phyloP scores from a whole-genome alignment of 1,140 invertebrate species.

The Littorina saxatilis region DNA sequence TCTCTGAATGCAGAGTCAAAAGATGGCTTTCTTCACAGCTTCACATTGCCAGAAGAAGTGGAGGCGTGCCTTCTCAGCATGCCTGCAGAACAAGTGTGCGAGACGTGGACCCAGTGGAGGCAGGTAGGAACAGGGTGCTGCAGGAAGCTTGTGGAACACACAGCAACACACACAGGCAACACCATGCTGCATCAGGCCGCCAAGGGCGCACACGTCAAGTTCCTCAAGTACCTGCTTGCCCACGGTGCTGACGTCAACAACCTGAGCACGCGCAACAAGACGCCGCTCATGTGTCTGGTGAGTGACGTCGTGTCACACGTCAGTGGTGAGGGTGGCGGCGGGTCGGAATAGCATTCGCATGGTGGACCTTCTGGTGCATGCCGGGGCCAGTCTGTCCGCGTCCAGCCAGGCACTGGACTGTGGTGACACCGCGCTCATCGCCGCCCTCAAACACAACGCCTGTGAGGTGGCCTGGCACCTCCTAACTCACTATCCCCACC shows the following conservation, averaged over 20 bases:
- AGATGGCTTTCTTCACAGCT: no score
- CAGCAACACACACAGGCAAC: no score
- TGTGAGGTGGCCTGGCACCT: not conserved
- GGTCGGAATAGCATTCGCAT: not conserved
- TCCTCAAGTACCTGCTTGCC: not conserved
- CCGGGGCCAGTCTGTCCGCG: not conserved
- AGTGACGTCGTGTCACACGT: not conserved
- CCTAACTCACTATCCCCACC: not conserved
- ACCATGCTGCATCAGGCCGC: constrained; percentile 6
- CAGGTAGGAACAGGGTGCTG: no score
- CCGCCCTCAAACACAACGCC: not conserved
- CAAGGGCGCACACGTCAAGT: not conserved
- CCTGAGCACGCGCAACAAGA: not conserved
- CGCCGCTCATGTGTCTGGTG: no score
- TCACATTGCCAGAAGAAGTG: no score
- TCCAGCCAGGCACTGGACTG: not conserved
- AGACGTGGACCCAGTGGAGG: no score
- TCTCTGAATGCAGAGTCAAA: no score
- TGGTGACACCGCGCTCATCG: not conserved
- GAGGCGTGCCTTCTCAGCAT: no score
- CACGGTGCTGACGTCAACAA: not conserved
- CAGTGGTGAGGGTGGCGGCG: not conserved
- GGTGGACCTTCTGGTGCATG: not conserved
- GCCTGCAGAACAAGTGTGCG: no score
- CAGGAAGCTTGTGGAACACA: not conserved